These are phyloP conservation scores for Hyaena hyaena DNA, from an alignment of 2,113 vertebrate genomes.

Conservation along the genomic window DNA sequence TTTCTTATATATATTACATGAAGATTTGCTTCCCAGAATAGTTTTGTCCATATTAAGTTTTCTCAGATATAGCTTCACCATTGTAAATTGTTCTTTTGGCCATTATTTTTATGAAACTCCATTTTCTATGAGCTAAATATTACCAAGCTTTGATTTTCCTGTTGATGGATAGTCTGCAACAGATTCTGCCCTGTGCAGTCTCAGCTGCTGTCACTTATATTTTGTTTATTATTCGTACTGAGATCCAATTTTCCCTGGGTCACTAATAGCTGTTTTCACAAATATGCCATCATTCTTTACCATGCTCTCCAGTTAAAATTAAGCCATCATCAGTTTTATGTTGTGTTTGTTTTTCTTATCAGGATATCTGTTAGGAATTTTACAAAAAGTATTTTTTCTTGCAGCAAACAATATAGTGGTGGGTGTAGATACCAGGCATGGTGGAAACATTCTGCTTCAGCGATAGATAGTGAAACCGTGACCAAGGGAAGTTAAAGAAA, in stretches of 20 bases:
- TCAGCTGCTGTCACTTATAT: background rate
- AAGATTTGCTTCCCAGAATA: background rate
- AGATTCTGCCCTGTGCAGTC: background rate
- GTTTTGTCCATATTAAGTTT: background rate
- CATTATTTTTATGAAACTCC: background rate
- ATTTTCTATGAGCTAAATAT: background rate
- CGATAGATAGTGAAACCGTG: background rate
- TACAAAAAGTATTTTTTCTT: constrained; percentile 21
- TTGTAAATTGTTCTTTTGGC: background rate
- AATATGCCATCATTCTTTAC: background rate
- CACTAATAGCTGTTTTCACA: background rate
- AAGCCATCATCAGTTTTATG: background rate
- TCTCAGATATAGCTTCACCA: background rate
- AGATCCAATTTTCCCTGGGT: background rate
- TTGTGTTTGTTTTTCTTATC: background rate
- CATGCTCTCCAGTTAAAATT: background rate
- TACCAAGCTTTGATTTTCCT: background rate
- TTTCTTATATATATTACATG: constrained; percentile 27
- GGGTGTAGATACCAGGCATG: background rate
- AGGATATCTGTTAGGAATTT: constrained; percentile 10
- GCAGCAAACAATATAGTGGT: background rate
- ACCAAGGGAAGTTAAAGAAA: background rate
- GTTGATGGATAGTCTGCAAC: background rate
- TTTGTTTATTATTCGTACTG: constrained; percentile 3
- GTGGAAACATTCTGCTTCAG: background rate